Base-by-base conservation (phyloP, 2,797 vertebrate species). In the Synaphobranchus kaupii region DNA sequence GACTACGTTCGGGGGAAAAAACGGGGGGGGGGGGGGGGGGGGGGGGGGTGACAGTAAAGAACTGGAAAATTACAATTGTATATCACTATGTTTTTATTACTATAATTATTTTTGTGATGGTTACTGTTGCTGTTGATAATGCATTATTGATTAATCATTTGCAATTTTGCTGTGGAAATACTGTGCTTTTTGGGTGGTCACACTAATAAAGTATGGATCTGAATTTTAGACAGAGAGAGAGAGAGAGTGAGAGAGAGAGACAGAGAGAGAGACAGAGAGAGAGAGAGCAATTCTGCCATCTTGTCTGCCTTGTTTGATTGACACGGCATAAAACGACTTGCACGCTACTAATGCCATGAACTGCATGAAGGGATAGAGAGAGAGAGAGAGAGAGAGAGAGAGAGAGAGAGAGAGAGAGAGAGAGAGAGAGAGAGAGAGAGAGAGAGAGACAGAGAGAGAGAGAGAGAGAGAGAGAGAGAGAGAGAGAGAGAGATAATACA, bases 161-260 rank as follows among this genome's bases (percentile, higher is more conserved):
- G 44, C 25, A n/a, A 48, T 48, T 20, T 80, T 76, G 71, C 31
- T 44, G 44, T 17, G 13, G 39, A 44, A 80, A 48, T 48, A 80
- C 82, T 58, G 52, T 20, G 48, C 5, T 31, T 84, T 39, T 58
- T 1, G 50, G 13, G 76, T 20, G 50, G 86, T 47, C 47, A 83
- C 63, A 20, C 58, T 68, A 66, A 48, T 87, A 48, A 83, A 28
- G 78, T 52, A 22, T 83, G 86, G 58, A 60, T 83, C 60, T 22
- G 39, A 73, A 39, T 73, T 73, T 73, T 34, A 31, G 50, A 83
- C 1, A 82, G 22, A 52, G 22, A 52, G 47, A 82, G 80, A 52
- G 48, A 50, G 22, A 52, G 71, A 76, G 15, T 15, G 13, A 44
- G 66, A n/a, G 5, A 22, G 22, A 7, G 60, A 71, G 66, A 71